These are phyloP conservation scores for Sebastes hubbsi DNA, from an alignment of 2,797 vertebrate species.

Conservation along the genomic window DNA sequence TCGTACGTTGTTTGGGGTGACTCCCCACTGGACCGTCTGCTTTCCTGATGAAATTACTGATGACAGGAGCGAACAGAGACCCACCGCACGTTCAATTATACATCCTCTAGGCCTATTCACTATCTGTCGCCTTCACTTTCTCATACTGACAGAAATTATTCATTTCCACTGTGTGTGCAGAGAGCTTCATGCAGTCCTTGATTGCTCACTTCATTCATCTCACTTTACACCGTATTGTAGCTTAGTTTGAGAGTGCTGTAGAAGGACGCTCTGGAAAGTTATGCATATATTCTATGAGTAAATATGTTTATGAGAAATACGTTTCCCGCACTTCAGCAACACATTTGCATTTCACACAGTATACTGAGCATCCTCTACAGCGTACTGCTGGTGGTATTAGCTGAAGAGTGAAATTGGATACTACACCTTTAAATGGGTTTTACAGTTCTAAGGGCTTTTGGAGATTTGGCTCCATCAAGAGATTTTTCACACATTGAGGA, in stretches of 20 bases:
- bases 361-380: neutral
- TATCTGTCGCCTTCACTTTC: conserved; percentile 31
- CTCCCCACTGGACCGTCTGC: neutral
- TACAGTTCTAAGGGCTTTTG: conserved; percentile 48
- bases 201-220: neutral
- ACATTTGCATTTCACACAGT: conserved; percentile 1
- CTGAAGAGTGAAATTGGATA: conserved; percentile 21
- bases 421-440: conserved; percentile 44
- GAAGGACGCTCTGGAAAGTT: neutral
- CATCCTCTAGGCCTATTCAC: conserved; percentile 21
- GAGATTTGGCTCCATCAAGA: conserved; percentile 55
- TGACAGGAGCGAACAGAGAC: conserved; percentile 44
- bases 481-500: conserved; percentile 62
- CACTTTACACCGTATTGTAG: neutral
- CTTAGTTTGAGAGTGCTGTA: neutral
- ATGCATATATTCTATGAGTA: neutral
- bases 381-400: neutral
- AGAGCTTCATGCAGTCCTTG: neutral
- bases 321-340: neutral
- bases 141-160: conserved; percentile 29
- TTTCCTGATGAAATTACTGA: conserved; percentile 42
- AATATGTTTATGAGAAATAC: neutral
- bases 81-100: conserved; percentile 43
- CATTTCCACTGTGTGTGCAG: conserved; percentile 6
- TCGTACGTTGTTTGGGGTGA: neutral